A percentile compares a stretch with the other conserved stretches of the same genome.
Evolutionary conservation across 2,797 vertebrate genomes (phyloP).

Genomic region (Myioborus miniatus): DNA sequence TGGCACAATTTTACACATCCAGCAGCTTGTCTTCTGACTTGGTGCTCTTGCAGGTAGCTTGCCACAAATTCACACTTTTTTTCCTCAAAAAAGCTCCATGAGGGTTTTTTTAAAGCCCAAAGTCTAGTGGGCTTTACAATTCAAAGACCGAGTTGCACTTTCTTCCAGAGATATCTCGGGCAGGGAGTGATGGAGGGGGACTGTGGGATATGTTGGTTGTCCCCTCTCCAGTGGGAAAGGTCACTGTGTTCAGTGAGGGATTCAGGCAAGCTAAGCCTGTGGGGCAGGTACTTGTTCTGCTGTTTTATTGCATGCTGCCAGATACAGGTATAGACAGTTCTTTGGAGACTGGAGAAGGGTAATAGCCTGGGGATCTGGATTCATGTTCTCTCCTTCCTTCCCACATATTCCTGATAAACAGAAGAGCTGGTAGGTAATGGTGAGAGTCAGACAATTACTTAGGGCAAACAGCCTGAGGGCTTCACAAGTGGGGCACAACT

Average conservation of each 20-base stretch:
- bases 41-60: not conserved
- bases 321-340: conserved; percentile 45
- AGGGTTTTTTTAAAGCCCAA: not conserved
- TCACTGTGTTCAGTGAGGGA: not conserved
- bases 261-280: conserved; percentile 51
- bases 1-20: not conserved
- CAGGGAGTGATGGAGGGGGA: not conserved
- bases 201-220: not conserved
- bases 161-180: not conserved
- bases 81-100: not conserved
- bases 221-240: conserved; percentile 42
- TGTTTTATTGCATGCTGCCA: conserved; percentile 5
- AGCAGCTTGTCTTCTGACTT: not conserved
- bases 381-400: conserved; percentile 53
- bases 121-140: accelerated
- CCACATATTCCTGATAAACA: conserved; percentile 58
- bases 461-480: not conserved
- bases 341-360: conserved; percentile 19
- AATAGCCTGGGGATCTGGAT: conserved; percentile 59
- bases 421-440: conserved; percentile 37
- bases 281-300: conserved; percentile 29
- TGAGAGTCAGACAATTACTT: conserved; percentile 61
- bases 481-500: not conserved
- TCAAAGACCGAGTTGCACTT: not conserved
- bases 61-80: not conserved